A percentile compares a stretch with the other conserved stretches of the same genome.
phyloP scores from a whole-genome alignment of 2,888 invertebrate genomes.

The Agelastica alni region DNA sequence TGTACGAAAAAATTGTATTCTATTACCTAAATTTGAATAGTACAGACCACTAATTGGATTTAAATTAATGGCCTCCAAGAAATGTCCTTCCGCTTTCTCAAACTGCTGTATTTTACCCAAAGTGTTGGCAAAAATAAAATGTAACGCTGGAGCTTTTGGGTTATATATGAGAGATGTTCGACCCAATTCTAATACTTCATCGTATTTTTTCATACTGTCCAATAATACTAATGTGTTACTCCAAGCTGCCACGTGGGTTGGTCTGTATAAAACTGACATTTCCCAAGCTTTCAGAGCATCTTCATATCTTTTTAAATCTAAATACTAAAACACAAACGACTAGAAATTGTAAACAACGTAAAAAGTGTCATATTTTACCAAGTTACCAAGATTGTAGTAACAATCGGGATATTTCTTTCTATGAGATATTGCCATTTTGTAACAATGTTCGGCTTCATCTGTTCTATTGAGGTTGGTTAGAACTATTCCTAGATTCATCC shows the following conservation, averaged over 20 bases:
- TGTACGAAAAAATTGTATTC: background rate
- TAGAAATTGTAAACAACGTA: background rate
- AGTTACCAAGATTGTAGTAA: constrained; percentile 91
- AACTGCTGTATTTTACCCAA: constrained; percentile 76
- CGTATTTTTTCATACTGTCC: constrained; percentile 64
- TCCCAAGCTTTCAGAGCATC: constrained; percentile 83
- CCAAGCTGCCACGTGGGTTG: constrained; percentile 86
- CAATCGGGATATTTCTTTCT: constrained; percentile 88
- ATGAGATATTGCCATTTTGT: constrained; percentile 76
- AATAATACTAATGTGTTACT: constrained; percentile 86
- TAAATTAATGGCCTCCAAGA: constrained; percentile 73
- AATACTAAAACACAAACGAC: constrained; percentile 65
- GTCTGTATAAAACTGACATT: constrained; percentile 76
- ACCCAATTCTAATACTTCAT: constrained; percentile 73
- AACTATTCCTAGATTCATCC: constrained; percentile 98
- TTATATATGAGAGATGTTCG: constrained; percentile 70
- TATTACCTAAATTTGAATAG: constrained; percentile 84
- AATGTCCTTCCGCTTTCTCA: constrained; percentile 79
- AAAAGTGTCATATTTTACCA: constrained; percentile 62
- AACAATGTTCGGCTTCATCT: constrained; percentile 76
- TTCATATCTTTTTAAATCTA: constrained; percentile 73
- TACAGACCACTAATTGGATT: constrained; percentile 74
- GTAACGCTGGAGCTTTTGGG: constrained; percentile 75
- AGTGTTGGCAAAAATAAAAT: constrained; percentile 88
- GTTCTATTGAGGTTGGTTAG: constrained; percentile 74